phyloP scores from a whole-genome alignment of 2,888 invertebrate genomes.

The Andricus curvator region DNA sequence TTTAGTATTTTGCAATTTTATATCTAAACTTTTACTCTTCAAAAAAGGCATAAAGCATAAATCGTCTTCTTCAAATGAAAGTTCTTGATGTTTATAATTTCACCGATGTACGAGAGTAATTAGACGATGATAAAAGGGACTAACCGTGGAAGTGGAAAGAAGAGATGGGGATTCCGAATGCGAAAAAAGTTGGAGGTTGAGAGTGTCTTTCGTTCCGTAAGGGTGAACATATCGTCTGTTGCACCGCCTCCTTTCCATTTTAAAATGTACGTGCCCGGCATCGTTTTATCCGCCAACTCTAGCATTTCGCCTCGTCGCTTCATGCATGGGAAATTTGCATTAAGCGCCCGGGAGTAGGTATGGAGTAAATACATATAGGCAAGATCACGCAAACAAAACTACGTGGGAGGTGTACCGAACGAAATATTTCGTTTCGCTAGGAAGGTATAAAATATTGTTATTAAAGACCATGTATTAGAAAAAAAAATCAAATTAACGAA shows the following conservation, averaged over 20 bases:
- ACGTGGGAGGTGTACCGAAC: slow-evolving; percentile 8
- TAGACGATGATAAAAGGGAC: slow-evolving; percentile 32
- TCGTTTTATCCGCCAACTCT: slow-evolving; percentile 38
- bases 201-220: slow-evolving; percentile 33
- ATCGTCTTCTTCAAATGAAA: background rate
- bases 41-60: too few relatives aligned
- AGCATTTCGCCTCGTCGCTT: slow-evolving; percentile 38
- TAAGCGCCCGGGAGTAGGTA: slow-evolving; percentile 30
- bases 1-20: background rate
- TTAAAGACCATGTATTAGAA: background rate
- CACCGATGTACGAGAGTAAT: background rate
- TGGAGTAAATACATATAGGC: slow-evolving; percentile 13
- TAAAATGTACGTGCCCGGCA: slow-evolving; percentile 40
- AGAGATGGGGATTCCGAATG: slow-evolving; percentile 3
- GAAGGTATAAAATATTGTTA: background rate
- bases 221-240: slow-evolving; percentile 29
- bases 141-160: slow-evolving; percentile 10
- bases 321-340: slow-evolving; percentile 40
- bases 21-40: background rate
- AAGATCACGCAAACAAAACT: slow-evolving; percentile 34
- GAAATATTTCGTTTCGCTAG: slow-evolving; percentile 19
- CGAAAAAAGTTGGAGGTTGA: background rate
- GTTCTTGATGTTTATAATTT: background rate
- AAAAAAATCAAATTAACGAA: too few relatives aligned
- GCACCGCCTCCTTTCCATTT: slow-evolving; percentile 36